These are phyloP conservation scores for Bradypodion ventrale DNA, from an alignment of 2,797 vertebrate species.

Conservation along the genomic window DNA sequence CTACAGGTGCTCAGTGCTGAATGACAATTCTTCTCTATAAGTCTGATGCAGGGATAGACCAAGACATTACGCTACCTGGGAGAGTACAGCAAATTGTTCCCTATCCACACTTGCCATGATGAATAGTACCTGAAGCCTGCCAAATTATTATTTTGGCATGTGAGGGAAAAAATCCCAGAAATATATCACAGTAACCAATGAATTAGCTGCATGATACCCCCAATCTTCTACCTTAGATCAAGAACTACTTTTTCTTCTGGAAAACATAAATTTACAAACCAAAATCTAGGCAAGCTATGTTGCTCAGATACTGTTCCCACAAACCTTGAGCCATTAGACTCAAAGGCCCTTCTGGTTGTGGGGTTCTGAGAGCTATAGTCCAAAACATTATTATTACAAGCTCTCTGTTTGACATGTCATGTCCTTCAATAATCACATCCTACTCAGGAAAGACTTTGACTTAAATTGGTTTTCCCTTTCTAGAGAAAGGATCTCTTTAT, in stretches of 20 bases:
- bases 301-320: background rate
- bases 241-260: constrained; percentile 33
- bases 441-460: constrained; percentile 45
- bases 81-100: background rate
- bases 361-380: background rate
- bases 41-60: background rate
- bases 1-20: background rate
- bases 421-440: constrained; percentile 37
- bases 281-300: background rate
- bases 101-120: background rate
- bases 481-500: constrained; percentile 31
- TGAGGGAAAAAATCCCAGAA: background rate
- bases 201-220: background rate
- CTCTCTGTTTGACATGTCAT: constrained; percentile 14
- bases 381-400: background rate
- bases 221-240: background rate
- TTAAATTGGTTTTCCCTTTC: constrained; percentile 36
- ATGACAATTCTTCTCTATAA: background rate
- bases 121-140: background rate
- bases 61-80: background rate
- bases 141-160: background rate
- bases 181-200: background rate
- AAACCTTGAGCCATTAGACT: background rate
- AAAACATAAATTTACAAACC: background rate
- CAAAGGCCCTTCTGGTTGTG: background rate